Percentiles rank a stretch among this genome's conserved stretches.
Conservation (phyloP, 2,888 invertebrate species). For the Crepidodera aurea region DNA sequence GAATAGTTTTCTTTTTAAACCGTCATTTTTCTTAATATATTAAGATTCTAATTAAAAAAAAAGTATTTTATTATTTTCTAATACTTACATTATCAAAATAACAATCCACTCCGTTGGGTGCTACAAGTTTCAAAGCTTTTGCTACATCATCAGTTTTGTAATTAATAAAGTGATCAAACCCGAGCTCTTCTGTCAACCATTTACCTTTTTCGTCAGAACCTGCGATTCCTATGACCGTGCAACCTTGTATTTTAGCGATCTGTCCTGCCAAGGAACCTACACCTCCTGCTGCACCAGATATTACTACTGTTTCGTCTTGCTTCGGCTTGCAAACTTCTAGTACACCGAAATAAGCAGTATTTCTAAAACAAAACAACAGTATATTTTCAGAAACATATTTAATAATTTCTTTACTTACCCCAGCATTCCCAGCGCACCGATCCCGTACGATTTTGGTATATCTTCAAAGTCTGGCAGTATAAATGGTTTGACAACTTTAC, state of each 20-base stretch:
- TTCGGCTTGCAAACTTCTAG: constrained; percentile 75
- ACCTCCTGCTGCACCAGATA: constrained; percentile 80
- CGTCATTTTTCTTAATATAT: neutral
- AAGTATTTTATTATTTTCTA: neutral
- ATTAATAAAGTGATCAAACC: constrained; percentile 75
- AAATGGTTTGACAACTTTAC: constrained; percentile 41
- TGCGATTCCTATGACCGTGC: constrained; percentile 75
- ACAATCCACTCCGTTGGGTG: constrained; percentile 76
- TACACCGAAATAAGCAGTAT: constrained; percentile 79
- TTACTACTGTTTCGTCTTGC: constrained; percentile 74
- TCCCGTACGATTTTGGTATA: constrained; percentile 67
- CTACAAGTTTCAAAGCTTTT: constrained; percentile 66
- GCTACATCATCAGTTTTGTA: constrained; percentile 71
- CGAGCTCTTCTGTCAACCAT: constrained; percentile 71
- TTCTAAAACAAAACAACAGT: constrained; percentile 62
- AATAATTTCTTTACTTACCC: constrained; percentile 62
- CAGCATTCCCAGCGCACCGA: constrained; percentile 75
- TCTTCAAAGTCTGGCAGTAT: constrained; percentile 68
- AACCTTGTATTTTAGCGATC: constrained; percentile 76
- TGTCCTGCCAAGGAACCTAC: constrained; percentile 82
- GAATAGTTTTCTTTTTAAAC: no score
- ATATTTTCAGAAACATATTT: no score
- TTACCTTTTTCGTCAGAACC: constrained; percentile 75
- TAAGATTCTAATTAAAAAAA: neutral
- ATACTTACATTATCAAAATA: constrained; percentile 78